A percentile compares a stretch with the other conserved stretches of the same genome.
Evolutionary conservation across 2,888 invertebrate genomes (phyloP).

Genomic region (Dorcus parallelipipedus): DNA sequence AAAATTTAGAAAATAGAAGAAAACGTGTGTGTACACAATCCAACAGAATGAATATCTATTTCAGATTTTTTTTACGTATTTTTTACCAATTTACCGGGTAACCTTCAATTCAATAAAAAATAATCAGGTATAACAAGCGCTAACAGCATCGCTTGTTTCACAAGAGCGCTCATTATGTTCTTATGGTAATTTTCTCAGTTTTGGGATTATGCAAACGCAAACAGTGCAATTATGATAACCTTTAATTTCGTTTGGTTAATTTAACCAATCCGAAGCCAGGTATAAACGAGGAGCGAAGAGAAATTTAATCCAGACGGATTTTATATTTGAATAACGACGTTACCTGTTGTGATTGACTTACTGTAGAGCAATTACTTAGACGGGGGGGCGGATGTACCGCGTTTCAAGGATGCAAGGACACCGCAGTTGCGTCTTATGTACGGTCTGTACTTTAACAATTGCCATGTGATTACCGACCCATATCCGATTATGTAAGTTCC

Average conservation of each 20-base stretch:
- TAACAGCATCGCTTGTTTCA: constrained; percentile 7
- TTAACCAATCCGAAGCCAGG: background rate
- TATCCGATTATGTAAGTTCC: constrained; percentile 42
- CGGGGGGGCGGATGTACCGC: constrained; percentile 37
- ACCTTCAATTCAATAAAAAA: constrained; percentile 5
- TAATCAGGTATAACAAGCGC: constrained; percentile 9
- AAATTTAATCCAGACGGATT: no score
- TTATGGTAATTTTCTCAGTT: no score
- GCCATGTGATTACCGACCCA: constrained; percentile 39
- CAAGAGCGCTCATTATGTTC: background rate
- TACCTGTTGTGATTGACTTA: constrained; percentile 31
- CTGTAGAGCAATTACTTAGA: constrained; percentile 30
- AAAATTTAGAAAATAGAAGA: no score
- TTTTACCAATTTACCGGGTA: constrained; percentile 9
- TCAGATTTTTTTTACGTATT: constrained; percentile 4
- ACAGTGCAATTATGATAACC: no score
- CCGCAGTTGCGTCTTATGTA: constrained; percentile 29
- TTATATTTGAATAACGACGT: constrained; percentile 31
- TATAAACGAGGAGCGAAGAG: no score
- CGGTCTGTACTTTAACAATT: constrained; percentile 36
- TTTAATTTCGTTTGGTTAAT: no score
- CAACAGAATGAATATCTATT: no score
- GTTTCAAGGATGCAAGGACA: constrained; percentile 42
- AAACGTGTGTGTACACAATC: no score
- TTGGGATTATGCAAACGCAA: no score